Conservation (phyloP, 2,888 invertebrate species). For the Mythimna loreyi region DNA sequence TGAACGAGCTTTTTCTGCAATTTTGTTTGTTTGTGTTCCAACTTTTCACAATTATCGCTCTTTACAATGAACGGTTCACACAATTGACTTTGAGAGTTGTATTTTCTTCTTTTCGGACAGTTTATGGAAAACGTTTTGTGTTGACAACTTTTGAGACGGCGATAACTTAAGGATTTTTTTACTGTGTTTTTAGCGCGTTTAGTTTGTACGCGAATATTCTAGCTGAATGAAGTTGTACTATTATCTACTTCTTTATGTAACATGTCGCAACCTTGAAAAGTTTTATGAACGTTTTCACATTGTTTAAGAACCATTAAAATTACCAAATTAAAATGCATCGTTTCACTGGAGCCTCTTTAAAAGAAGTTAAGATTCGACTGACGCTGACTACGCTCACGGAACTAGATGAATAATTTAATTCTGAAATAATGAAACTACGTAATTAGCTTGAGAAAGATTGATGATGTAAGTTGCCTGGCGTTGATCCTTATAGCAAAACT, state of each 20-base stretch:
- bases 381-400: not conserved
- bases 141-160: not conserved
- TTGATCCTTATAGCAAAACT: not conserved
- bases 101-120: not conserved
- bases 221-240: not conserved
- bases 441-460: not conserved
- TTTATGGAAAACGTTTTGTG: not conserved
- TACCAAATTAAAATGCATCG: too few species aligned
- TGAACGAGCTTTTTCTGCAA: conserved; percentile 1
- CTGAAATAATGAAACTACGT: not conserved
- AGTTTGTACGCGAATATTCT: not conserved
- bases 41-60: conserved; percentile 20
- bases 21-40: conserved; percentile 10
- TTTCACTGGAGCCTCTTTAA: not conserved
- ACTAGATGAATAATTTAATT: not conserved
- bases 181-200: not conserved
- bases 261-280: too few species aligned
- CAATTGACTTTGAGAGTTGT: not conserved
- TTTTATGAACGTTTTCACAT: not conserved
- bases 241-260: too few species aligned
- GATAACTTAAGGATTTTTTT: not conserved
- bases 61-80: not conserved
- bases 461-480: not conserved
- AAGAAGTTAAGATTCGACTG: not conserved
- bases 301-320: not conserved